Base-by-base conservation (phyloP, 2,797 vertebrate genomes). In the Pagetopsis macropterus region DNA sequence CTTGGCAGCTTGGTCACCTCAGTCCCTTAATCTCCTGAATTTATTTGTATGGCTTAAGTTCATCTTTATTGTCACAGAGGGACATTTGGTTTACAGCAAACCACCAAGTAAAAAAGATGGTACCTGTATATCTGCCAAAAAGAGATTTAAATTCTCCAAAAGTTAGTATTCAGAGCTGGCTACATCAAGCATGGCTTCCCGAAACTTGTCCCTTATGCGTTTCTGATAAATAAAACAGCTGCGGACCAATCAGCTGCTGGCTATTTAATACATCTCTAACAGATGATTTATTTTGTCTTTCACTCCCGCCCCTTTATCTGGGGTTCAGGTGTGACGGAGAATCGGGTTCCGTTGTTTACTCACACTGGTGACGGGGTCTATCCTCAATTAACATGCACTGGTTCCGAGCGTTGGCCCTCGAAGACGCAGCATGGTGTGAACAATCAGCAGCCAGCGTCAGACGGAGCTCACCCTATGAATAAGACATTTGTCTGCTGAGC, bases 401-500 rank as follows among this genome's bases (percentile, higher is more conserved):
- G 81, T 78, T 88, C 52, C 16, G 43, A 78, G 74, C 46, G 58
- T 52, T 43, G 68, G 82, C 87, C 84, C 79, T 13, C 23, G 46
- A 76, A 84, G 85, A 84, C 83, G 61, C 81, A 50, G 84, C 70
- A 66, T 84, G 84, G 85, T 77, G 87, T 84, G 90, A 93, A 89
- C 87, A 88, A 85, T 87, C 87, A 76, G 65, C 91, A 84, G 89
- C 84, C 78, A 40, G 86, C 72, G 86, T 86, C 83, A 86, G 85
- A 84, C 87, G 60, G 79, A 55, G 76, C 75, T 82, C 86, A 8
- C 79, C 71, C 83, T 85, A 91, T 91, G 91, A 93, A 92, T 91
- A 92, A 92, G 85, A 92, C 89, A 90, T 92, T 92, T 87, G 85
- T 92, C 87, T 91, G 87, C 78, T 69, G 81, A 88, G 89, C 87